Conservation (phyloP, 2,797 vertebrate species). For the Sebastes kiyomatsui region DNA sequence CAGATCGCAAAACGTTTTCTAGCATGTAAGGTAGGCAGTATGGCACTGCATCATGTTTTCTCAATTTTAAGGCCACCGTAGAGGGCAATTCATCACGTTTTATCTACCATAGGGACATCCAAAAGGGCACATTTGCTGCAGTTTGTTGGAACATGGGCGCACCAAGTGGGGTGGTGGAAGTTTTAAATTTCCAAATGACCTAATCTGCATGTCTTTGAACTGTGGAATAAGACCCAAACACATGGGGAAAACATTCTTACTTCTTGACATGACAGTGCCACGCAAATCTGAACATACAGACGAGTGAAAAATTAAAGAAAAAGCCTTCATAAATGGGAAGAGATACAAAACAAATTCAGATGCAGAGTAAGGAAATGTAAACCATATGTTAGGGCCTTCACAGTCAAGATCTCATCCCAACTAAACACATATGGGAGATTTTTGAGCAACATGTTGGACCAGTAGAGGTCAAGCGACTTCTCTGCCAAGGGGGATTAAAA, state of each 20-base stretch:
- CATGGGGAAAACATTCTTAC: background rate
- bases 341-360: background rate
- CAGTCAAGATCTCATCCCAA: background rate
- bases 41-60: too few species aligned
- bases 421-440: background rate
- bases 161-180: too few species aligned
- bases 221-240: background rate
- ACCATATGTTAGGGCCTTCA: background rate
- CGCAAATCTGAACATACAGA: background rate
- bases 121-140: too few species aligned
- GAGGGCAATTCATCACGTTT: too few species aligned
- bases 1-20: too few species aligned
- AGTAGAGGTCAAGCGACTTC: background rate
- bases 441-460: background rate
- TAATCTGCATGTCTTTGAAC: background rate
- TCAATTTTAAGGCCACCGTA: too few species aligned
- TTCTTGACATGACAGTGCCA: background rate
- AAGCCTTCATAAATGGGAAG: background rate
- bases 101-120: too few species aligned
- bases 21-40: rapidly evolving
- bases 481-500: background rate
- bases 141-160: too few species aligned
- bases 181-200: background rate
- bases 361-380: background rate
- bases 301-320: background rate